phyloP scores from a whole-genome alignment of 2,113 vertebrate genomes.

The Scolopax mira region DNA sequence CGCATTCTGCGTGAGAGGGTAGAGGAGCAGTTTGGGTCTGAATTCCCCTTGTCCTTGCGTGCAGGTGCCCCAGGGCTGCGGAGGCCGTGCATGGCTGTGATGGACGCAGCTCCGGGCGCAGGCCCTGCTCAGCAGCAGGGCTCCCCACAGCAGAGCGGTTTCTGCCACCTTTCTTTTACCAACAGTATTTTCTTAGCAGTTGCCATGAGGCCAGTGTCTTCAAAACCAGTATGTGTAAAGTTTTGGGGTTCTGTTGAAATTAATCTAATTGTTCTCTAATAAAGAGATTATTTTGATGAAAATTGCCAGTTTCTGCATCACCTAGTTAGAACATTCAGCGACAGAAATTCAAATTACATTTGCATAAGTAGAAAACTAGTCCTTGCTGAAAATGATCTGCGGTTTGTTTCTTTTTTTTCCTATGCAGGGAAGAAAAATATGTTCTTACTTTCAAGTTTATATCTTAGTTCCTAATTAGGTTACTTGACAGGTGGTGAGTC shows the following conservation, averaged over 20 bases:
- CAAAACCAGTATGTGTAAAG: background rate
- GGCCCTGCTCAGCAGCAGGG: background rate
- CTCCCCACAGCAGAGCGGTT: background rate
- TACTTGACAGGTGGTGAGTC: background rate
- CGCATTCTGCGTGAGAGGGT: rapidly evolving
- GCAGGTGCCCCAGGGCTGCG: background rate
- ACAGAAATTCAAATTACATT: background rate
- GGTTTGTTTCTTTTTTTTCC: background rate
- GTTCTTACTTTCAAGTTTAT: background rate
- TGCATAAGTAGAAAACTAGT: background rate
- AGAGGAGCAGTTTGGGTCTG: background rate
- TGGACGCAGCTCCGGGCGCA: background rate
- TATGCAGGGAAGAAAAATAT: background rate
- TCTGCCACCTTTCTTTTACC: background rate
- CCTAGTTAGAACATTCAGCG: background rate
- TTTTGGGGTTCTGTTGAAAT: background rate
- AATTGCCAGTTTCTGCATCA: background rate
- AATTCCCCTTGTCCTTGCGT: background rate
- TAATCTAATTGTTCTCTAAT: background rate
- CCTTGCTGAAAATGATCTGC: background rate
- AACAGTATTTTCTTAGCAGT: background rate
- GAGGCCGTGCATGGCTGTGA: background rate
- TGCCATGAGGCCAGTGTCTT: background rate
- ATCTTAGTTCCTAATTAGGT: background rate
- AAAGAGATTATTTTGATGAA: background rate